Percentiles rank a stretch among this genome's conserved stretches.
phyloP scores from a whole-genome alignment of 2,113 vertebrate species.

The Dasypus novemcinctus region DNA sequence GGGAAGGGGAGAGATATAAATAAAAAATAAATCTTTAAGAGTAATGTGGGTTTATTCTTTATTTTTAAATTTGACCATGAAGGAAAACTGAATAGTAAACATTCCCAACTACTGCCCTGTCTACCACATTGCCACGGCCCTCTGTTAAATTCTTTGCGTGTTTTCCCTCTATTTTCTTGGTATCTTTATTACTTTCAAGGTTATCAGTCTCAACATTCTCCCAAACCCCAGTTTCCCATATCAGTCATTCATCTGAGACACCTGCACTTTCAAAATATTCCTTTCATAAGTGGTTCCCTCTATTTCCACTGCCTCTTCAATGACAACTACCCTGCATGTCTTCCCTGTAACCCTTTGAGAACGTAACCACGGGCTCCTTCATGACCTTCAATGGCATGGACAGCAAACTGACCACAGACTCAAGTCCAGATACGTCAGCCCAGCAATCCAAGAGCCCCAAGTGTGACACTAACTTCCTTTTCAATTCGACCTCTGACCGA shows the following conservation, averaged over 20 bases:
- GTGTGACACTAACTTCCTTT: background rate
- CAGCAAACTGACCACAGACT: background rate
- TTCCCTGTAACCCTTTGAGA: background rate
- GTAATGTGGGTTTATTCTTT: background rate
- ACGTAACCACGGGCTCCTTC: background rate
- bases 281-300: background rate
- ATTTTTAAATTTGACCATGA: background rate
- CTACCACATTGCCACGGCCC: background rate
- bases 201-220: background rate
- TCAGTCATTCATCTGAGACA: background rate
- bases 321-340: background rate
- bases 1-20: too few relatives aligned
- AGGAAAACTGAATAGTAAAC: background rate
- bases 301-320: background rate
- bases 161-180: background rate
- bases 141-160: background rate
- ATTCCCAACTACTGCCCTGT: background rate
- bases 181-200: background rate
- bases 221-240: background rate
- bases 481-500: background rate
- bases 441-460: background rate
- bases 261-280: background rate
- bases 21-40: too few relatives aligned
- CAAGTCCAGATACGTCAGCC: background rate
- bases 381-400: background rate